Percentiles rank a stretch among this genome's conserved stretches.
Evolutionary conservation across 2,888 invertebrate species (phyloP).

Genomic region (Corythucha ciliata): DNA sequence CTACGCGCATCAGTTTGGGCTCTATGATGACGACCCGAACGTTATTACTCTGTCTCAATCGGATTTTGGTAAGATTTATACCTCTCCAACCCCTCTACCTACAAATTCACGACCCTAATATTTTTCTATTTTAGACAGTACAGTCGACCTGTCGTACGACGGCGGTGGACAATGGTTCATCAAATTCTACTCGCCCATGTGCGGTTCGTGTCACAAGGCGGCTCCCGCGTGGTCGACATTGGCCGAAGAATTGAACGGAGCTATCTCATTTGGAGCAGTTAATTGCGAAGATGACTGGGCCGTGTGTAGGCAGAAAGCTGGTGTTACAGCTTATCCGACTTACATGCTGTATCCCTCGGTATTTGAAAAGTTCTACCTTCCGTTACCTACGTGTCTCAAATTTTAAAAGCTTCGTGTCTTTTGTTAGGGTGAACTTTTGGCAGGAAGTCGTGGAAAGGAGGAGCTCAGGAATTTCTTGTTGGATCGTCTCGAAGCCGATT

Average conservation of each 20-base stretch:
- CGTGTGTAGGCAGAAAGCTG: conserved; percentile 59
- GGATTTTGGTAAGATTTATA: conserved; percentile 62
- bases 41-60: conserved; percentile 65
- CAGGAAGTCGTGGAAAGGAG: conserved; percentile 38
- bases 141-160: conserved; percentile 48
- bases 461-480: conserved; percentile 55
- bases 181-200: conserved; percentile 80
- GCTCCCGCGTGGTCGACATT: conserved; percentile 75
- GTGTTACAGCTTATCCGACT: conserved; percentile 66
- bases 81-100: too few species aligned
- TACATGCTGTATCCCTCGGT: conserved; percentile 58
- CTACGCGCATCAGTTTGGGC: conserved; percentile 69
- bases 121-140: conserved; percentile 44
- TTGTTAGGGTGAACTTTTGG: conserved; percentile 28
- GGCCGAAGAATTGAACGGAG: conserved; percentile 66
- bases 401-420: background rate
- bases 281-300: conserved; percentile 79
- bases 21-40: conserved; percentile 76
- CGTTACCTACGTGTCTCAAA: too few species aligned
- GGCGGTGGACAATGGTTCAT: conserved; percentile 63
- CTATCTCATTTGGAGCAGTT: conserved; percentile 70
- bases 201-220: conserved; percentile 73
- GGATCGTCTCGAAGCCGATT: conserved; percentile 45
- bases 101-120: too few species aligned
- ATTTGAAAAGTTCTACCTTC: too few species aligned